Evolutionary conservation across 2,113 vertebrate genomes (phyloP).

Genomic region (Rhea americana): DNA sequence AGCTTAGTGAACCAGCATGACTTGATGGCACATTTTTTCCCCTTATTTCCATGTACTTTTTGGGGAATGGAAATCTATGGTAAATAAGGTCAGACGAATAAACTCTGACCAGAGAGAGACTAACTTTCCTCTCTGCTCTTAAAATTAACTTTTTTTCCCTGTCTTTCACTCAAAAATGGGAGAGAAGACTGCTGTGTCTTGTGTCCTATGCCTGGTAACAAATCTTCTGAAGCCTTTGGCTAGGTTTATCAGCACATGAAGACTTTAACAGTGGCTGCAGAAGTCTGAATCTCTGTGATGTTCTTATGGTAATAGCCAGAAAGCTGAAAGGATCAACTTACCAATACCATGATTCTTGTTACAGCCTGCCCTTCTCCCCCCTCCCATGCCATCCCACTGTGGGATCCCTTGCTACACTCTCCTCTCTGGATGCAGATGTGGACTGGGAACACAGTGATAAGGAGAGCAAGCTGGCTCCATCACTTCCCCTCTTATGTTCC

Average conservation of each 20-base stretch:
- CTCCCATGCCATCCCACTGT: accelerated
- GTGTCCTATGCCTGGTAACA: not conserved
- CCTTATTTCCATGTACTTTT: not conserved
- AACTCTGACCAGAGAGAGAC: not conserved
- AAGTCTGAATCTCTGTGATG: not conserved
- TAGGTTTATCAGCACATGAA: not conserved
- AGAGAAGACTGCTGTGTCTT: not conserved
- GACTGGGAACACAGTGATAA: not conserved
- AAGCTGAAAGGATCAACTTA: not conserved
- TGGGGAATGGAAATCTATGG: not conserved
- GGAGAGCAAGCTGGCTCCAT: not conserved
- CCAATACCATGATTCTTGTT: not conserved
- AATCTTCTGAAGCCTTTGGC: not conserved
- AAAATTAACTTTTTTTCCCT: not conserved
- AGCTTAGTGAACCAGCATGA: not conserved
- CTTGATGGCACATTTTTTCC: not conserved
- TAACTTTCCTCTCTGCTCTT: not conserved
- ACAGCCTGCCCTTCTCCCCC: not conserved
- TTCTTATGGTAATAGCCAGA: not conserved
- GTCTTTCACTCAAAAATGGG: not conserved
- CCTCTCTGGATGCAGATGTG: not conserved
- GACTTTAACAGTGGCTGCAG: not conserved
- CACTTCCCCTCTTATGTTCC: not conserved
- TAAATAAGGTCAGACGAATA: not conserved
- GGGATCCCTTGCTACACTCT: not conserved